phyloP scores from a whole-genome alignment of 2,888 invertebrate genomes.

The Amphipoea oculea region DNA sequence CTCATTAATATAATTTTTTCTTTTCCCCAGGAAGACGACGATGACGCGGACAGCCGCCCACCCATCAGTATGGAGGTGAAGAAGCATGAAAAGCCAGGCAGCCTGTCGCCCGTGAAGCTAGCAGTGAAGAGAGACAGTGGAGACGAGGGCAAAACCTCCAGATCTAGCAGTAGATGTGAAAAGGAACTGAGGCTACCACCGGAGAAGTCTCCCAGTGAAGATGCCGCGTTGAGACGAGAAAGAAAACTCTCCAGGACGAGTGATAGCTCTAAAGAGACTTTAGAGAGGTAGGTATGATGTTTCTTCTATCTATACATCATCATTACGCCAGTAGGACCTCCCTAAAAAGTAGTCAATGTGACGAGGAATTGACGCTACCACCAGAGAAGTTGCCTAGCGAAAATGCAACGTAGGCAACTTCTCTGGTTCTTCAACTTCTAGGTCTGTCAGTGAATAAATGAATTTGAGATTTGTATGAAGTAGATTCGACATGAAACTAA shows the following conservation, averaged over 20 bases:
- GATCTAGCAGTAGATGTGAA: conserved; percentile 84
- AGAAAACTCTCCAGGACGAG: conserved; percentile 80
- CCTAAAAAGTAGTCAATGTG: conserved; percentile 81
- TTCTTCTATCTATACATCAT: not conserved
- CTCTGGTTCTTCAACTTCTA: too few relatives aligned
- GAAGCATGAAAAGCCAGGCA: conserved; percentile 86
- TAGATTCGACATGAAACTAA: not conserved
- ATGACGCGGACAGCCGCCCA: conserved; percentile 76
- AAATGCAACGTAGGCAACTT: conserved; percentile 49
- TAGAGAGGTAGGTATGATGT: conserved; percentile 81
- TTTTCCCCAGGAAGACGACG: conserved; percentile 72
- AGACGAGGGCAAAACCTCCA: conserved; percentile 79
- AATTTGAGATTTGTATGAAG: not conserved
- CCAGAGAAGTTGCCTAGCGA: conserved; percentile 85
- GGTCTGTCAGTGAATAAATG: not conserved
- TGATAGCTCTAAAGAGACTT: conserved; percentile 84
- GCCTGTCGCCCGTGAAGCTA: conserved; percentile 83
- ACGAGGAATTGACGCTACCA: conserved; percentile 81
- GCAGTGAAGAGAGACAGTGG: conserved; percentile 79
- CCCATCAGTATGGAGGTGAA: conserved; percentile 87
- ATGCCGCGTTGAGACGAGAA: conserved; percentile 75
- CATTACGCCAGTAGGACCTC: conserved; percentile 67
- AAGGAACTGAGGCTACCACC: conserved; percentile 83
- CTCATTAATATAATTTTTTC: not conserved
- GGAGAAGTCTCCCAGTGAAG: conserved; percentile 84